Base-by-base conservation (phyloP, 2,797 vertebrate species). In the Hippoglossus hippoglossus region DNA sequence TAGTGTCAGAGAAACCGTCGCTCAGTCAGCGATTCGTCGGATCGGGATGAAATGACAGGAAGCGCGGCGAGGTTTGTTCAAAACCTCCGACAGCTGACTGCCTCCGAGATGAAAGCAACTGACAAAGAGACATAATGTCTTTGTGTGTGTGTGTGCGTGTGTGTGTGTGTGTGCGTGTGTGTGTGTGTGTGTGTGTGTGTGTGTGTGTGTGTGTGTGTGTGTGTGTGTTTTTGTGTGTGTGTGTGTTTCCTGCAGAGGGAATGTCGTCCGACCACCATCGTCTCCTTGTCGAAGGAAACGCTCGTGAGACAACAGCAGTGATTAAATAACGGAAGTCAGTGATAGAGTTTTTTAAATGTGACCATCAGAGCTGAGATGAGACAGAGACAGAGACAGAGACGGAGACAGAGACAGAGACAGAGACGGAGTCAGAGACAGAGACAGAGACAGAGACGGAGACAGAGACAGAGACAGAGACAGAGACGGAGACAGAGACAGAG, bases 1-100 rank as follows among this genome's bases (percentile, higher is more conserved):
- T 62, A 57, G 63, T 66, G 71, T 79, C 69, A 68, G 52, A 57
- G 47, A 56, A 36, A 50, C 25, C 12, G 36, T 15, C 55, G 34
- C 7, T 59, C 57, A 4, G 47, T 60, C 50, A 11, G 52, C 3
- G 58, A 51, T 6, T 75, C 52, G 4, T 75, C 77, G 41, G 26
- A 31, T 6, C 51, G 7, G 34, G 24, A 52, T 2, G 24, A 49
- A 15, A 39, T 7, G 47, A 68, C 66, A 41, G 72, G 49, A 78
- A 81, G 53, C 41, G 21, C n/a, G 0, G 18, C 1, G 50, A 4
- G 7, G 9, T 22, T 22, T 22, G 22, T 22, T 22, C 22, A 22
- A 22, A 2, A 22, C 22, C 22, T 22, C 52, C 61, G 57, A 61
- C 63, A 36, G 63, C 15, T 46, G 51, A 34, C 47, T n/a, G 22